Evolutionary conservation across 2,888 invertebrate species (phyloP).

Genomic region (Stictocephala bisonia): DNA sequence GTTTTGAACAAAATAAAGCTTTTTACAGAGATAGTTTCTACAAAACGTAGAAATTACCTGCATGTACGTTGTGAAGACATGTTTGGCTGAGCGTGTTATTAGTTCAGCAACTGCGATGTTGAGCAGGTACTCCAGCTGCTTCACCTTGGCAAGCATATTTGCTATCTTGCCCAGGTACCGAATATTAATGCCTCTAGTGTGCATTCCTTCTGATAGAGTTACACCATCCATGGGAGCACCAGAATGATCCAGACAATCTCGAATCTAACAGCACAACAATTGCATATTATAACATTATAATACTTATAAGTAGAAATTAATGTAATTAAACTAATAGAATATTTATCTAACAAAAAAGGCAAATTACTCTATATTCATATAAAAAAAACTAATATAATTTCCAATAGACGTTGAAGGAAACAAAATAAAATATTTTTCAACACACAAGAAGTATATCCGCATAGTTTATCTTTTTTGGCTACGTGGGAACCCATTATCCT

Average conservation of each 20-base stretch:
- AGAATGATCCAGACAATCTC: conserved; percentile 91
- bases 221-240: conserved; percentile 96
- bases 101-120: conserved; percentile 92
- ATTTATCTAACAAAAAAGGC: background rate
- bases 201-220: conserved; percentile 91
- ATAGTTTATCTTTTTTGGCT: too few relatives aligned
- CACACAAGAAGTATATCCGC: too few relatives aligned
- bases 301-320: background rate
- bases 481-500: too few relatives aligned
- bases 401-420: background rate
- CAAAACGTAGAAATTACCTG: conserved; percentile 75
- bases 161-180: conserved; percentile 96
- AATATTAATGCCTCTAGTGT: conserved; percentile 96
- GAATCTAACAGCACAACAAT: conserved; percentile 71
- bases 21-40: too few relatives aligned
- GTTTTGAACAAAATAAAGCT: too few relatives aligned
- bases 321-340: background rate
- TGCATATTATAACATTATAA: background rate
- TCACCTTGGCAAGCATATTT: conserved; percentile 79
- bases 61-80: conserved; percentile 90
- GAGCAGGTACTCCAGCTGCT: conserved; percentile 87
- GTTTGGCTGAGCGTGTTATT: conserved; percentile 90
- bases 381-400: background rate
- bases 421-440: too few relatives aligned
- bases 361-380: background rate